Conservation (phyloP, 2,113 vertebrate genomes). For the Laterallus jamaicensis region DNA sequence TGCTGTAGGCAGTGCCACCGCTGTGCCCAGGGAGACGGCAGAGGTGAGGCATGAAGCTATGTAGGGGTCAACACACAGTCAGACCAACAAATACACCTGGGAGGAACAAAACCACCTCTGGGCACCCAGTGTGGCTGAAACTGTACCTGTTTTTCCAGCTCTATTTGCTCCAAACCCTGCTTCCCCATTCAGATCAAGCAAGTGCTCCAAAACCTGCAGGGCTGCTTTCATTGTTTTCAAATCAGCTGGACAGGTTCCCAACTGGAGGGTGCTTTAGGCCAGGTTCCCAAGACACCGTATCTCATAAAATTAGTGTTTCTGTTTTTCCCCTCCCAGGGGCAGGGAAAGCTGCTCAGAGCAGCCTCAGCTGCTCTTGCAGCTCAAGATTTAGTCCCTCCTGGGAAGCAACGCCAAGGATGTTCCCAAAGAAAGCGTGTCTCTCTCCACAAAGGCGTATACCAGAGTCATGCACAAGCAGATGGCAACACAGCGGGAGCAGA, state of each 20-base stretch:
- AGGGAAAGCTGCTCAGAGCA: background rate
- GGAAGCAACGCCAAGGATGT: background rate
- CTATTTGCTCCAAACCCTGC: background rate
- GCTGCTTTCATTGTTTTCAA: background rate
- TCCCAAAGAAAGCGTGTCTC: background rate
- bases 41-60: background rate
- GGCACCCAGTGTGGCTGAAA: background rate
- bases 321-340: background rate
- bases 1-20: background rate
- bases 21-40: background rate
- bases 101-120: background rate
- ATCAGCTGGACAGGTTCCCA: background rate
- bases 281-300: background rate
- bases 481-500: background rate
- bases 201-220: background rate
- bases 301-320: background rate
- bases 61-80: fast-evolving
- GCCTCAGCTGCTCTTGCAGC: background rate
- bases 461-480: background rate
- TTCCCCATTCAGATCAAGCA: background rate
- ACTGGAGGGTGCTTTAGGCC: background rate
- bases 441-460: background rate
- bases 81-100: background rate
- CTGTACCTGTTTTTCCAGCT: background rate
- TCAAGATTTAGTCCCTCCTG: background rate